phyloP scores from a whole-genome alignment of 2,888 invertebrate species.

The Phalangium opilio region DNA sequence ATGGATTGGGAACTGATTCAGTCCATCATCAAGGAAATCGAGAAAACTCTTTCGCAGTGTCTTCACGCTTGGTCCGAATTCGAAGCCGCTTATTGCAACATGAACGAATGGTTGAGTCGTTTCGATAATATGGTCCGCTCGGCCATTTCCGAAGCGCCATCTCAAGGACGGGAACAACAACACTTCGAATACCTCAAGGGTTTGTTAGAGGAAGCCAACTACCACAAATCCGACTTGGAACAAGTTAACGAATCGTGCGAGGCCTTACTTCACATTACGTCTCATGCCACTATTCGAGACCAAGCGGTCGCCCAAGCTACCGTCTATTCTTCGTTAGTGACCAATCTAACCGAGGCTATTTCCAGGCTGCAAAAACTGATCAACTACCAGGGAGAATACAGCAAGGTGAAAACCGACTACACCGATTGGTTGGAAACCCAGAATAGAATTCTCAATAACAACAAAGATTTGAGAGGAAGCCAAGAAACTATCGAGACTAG shows the following conservation, averaged over 20 bases:
- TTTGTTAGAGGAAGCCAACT: conserved; percentile 4
- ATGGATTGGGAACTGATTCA: conserved; percentile 68
- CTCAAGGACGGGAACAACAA: conserved; percentile 7
- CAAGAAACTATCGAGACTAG: conserved; percentile 59
- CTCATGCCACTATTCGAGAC: conserved; percentile 10
- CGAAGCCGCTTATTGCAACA: conserved; percentile 50
- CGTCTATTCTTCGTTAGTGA: conserved; percentile 6
- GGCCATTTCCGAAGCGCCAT: conserved; percentile 6
- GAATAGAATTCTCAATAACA: conserved; percentile 64
- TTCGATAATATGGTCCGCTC: conserved; percentile 12
- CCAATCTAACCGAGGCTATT: conserved; percentile 37
- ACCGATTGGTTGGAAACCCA: conserved; percentile 68
- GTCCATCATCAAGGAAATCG: conserved; percentile 57
- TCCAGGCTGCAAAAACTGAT: conserved; percentile 77
- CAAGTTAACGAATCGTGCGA: conserved; percentile 13
- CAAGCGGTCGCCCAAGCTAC: conserved; percentile 10
- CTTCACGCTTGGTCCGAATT: conserved; percentile 67
- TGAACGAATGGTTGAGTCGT: conserved; percentile 49
- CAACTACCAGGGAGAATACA: conserved; percentile 77
- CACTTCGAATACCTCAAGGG: neutral
- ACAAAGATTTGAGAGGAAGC: conserved; percentile 58
- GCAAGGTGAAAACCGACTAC: conserved; percentile 66
- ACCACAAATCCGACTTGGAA: conserved; percentile 14
- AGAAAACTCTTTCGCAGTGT: conserved; percentile 55
- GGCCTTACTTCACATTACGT: conserved; percentile 14